Evolutionary conservation across 92 coral and sea anemone genomes (phyloP).

Genomic region (Bergia sp.): DNA sequence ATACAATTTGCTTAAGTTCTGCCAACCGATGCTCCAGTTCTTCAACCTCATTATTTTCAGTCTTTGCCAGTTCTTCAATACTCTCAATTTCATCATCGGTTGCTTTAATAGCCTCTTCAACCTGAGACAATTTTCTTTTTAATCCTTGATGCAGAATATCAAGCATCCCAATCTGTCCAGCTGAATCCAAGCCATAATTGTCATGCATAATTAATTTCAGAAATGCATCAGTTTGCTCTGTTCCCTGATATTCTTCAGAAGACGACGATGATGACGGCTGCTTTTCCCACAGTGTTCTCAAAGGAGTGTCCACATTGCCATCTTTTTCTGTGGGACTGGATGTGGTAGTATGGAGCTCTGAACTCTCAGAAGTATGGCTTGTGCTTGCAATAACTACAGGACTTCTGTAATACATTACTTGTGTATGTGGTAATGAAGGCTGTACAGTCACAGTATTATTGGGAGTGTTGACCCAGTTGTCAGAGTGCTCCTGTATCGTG

Average conservation of each 20-base stretch:
- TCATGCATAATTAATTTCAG: conserved; percentile 37
- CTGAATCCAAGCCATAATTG: conserved; percentile 39
- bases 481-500: background rate
- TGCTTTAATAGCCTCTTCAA: conserved; percentile 34
- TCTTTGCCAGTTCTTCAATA: conserved; percentile 19
- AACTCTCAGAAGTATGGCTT: background rate
- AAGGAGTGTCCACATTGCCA: background rate
- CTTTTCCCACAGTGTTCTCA: conserved; percentile 1
- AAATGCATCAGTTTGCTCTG: conserved; percentile 41
- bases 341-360: conserved; percentile 22
- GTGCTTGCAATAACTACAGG: conserved; percentile 28
- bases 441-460: conserved; percentile 37
- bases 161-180: conserved; percentile 39
- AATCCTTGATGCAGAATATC: conserved; percentile 40
- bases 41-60: conserved; percentile 27
- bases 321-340: conserved; percentile 23
- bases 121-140: conserved; percentile 27
- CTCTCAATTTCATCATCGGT: conserved; percentile 34
- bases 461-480: background rate
- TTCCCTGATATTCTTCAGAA: background rate
- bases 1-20: conserved; percentile 25
- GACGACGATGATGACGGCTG: conserved; percentile 19
- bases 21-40: conserved; percentile 34
- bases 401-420: conserved; percentile 26
- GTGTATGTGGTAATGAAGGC: conserved; percentile 34